Base-by-base conservation (phyloP, 2,797 vertebrate genomes). In the Takifugu ocellatus region DNA sequence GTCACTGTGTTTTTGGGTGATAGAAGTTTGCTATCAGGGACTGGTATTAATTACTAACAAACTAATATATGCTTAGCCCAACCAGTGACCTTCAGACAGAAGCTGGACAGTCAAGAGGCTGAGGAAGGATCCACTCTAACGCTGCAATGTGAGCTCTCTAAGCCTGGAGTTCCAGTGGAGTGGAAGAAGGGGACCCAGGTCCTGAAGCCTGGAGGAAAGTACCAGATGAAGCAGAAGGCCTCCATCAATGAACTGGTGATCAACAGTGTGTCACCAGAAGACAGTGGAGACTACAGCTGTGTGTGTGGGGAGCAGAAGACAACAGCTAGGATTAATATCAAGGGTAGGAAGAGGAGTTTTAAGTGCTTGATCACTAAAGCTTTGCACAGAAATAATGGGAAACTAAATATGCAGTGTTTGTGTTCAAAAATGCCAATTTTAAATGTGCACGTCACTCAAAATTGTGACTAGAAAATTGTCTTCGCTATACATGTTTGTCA, bases 221-320 rank as follows among this genome's bases (percentile, higher is more conserved):
- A 89, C 56, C 86, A 85, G 73, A 84, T 92, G 77, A 92, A 84
- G 29, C 86, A 90, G 70, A 86, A 84, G 21, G 85, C 75, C 12
- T 68, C 68, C 17, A 2, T 68, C 14, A 88, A 75, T 46, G 91
- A 93, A 73, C 88, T 93, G 11, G 27, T 79, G 2, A 82, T 93
- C 54, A 82, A 58, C 1, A 68, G 82, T 12, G 62, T 84, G 56
- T 21, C 83, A 0, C 0, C 81, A 60, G 88, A 86, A 63, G 92
- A 93, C 61, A 79, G 80, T 72, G 91, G 88, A 67, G 74, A 89
- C 31, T 94, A 93, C 79, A 89, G 76, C 7, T 94, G 93, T 72
- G 43, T 85, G 51, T 91, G 86, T 75, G 90, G 88, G 71, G 86
- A 91, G 9, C 80, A 88, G 67, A 82, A 87, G 76, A 91, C 89